phyloP scores from a whole-genome alignment of 2,113 vertebrate species.

The Struthio camelus region DNA sequence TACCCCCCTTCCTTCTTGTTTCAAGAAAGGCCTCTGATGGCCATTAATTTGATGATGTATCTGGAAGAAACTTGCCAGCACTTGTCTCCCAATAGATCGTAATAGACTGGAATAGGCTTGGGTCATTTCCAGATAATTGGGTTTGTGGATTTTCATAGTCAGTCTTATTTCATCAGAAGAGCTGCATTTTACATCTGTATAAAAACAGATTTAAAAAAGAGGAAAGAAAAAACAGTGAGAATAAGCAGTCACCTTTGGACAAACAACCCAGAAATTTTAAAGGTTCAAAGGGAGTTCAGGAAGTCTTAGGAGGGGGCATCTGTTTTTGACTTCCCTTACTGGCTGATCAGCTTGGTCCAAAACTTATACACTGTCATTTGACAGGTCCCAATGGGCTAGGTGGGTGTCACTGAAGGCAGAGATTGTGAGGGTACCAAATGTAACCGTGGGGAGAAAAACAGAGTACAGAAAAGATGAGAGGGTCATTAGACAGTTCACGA shows the following conservation, averaged over 20 bases:
- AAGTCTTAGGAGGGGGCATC: background rate
- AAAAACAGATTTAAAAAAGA: background rate
- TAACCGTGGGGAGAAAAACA: background rate
- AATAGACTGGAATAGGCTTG: slow-evolving; percentile 8
- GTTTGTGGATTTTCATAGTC: background rate
- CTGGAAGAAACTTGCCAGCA: slow-evolving; percentile 20
- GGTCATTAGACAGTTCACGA: background rate
- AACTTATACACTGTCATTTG: rapidly evolving
- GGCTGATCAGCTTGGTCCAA: background rate
- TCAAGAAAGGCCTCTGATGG: background rate
- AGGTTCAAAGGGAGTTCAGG: background rate
- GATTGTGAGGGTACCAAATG: rapidly evolving
- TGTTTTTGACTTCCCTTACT: background rate
- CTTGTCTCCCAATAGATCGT: background rate
- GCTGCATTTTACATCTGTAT: background rate
- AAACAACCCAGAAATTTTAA: background rate
- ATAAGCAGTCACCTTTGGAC: background rate
- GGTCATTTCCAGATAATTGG: background rate
- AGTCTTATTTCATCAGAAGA: background rate
- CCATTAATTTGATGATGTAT: slow-evolving; percentile 24
- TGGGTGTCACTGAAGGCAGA: background rate
- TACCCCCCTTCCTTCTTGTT: background rate
- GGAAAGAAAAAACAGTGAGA: background rate
- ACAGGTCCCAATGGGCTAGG: rapidly evolving
- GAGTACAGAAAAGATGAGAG: background rate